Evolutionary conservation across 1,140 invertebrate species (phyloP).

Genomic region (Caenorhabditis remanei): DNA sequence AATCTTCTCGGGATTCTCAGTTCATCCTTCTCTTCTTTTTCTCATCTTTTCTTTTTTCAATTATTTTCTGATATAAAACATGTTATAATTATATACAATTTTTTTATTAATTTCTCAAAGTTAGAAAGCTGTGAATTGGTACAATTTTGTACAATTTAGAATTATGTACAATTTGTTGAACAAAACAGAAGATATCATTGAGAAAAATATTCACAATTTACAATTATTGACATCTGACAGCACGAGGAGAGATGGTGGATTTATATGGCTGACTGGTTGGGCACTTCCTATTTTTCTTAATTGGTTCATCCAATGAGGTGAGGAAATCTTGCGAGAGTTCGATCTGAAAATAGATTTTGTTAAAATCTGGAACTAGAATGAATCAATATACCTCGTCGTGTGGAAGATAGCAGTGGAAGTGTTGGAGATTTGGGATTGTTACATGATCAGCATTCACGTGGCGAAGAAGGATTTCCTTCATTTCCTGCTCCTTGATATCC

Average conservation of each 20-base stretch:
- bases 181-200: not conserved
- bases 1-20: too few relatives aligned
- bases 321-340: conserved; percentile 16
- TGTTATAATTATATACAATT: too few relatives aligned
- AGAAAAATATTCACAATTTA: too few relatives aligned
- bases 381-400: conserved; percentile 9
- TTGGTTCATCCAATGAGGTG: not conserved
- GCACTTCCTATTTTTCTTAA: not conserved
- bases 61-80: too few relatives aligned
- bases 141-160: too few relatives aligned
- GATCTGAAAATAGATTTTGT: not conserved
- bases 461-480: not conserved
- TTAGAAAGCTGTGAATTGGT: too few relatives aligned
- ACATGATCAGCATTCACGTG: not conserved
- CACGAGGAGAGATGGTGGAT: not conserved
- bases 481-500: not conserved
- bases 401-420: conserved; percentile 32
- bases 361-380: not conserved
- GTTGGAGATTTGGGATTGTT: conserved; percentile 17
- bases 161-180: not conserved
- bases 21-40: too few relatives aligned
- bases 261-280: not conserved
- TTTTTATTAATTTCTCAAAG: too few relatives aligned
- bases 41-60: too few relatives aligned
- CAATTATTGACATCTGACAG: conserved; percentile 20